Percentiles rank a stretch among this genome's conserved stretches.
phyloP scores from a whole-genome alignment of 1,140 invertebrate species.

The Heliconius melpomene region DNA sequence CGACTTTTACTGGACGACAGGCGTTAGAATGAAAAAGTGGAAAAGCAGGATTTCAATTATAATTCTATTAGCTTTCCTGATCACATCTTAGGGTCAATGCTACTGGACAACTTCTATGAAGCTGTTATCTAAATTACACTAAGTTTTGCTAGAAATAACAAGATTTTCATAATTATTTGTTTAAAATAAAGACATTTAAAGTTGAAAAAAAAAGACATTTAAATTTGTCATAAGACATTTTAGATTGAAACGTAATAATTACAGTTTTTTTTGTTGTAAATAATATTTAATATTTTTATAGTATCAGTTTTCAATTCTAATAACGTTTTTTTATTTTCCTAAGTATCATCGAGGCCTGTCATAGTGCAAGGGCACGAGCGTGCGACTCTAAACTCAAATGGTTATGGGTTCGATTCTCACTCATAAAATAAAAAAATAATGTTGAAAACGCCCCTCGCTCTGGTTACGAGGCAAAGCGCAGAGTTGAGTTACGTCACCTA shows the following conservation, averaged over 20 bases:
- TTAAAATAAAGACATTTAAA: not conserved
- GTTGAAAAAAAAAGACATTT: not conserved
- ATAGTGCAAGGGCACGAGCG: no score
- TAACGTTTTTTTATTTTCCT: no score
- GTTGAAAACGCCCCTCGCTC: no score
- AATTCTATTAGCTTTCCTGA: constrained; percentile 32
- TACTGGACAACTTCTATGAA: constrained; percentile 34
- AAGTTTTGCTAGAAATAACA: not conserved
- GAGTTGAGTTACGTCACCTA: no score
- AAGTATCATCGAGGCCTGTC: no score
- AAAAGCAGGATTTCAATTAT: constrained; percentile 35
- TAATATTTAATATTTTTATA: not conserved
- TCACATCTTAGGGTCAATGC: constrained; percentile 40
- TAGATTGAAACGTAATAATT: not conserved
- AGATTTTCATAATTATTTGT: not conserved
- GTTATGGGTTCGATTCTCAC: no score
- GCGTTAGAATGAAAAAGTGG: constrained; percentile 18
- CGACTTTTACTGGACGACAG: not conserved
- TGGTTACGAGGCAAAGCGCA: no score
- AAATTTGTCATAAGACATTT: not conserved
- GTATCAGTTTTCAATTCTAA: no score
- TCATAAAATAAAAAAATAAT: no score
- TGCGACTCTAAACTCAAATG: no score
- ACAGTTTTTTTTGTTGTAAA: not conserved
- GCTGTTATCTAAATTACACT: constrained; percentile 18